phyloP scores from a whole-genome alignment of 2,113 vertebrate genomes.

The Camelus bactrianus region DNA sequence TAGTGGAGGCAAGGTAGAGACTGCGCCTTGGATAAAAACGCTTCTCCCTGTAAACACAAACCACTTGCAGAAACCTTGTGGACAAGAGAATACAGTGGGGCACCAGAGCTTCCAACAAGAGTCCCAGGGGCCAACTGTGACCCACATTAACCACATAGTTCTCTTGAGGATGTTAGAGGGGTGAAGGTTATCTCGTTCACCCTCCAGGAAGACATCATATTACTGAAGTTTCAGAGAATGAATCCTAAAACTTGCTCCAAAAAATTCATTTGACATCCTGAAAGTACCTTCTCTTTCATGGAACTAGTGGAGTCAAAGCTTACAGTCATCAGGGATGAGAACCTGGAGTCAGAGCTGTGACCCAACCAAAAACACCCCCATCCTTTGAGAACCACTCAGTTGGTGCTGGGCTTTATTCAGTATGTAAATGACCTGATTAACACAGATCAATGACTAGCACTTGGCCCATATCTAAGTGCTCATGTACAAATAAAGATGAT shows the following conservation, averaged over 20 bases:
- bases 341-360: not conserved
- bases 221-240: not conserved
- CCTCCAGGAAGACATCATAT: not conserved
- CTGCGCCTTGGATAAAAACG: not conserved
- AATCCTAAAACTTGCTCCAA: not conserved
- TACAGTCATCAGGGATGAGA: not conserved
- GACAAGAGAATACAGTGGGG: not conserved
- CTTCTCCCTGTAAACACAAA: not conserved
- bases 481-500: conserved; percentile 67
- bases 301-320: not conserved
- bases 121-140: not conserved
- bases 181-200: not conserved
- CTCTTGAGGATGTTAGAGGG: not conserved
- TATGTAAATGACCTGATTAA: conserved; percentile 49
- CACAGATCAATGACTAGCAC: conserved; percentile 50
- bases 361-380: not conserved
- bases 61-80: not conserved
- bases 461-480: conserved; percentile 32
- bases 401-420: conserved; percentile 33
- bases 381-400: not conserved
- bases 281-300: not conserved
- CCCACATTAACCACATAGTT: not conserved
- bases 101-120: not conserved
- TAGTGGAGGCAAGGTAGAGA: not conserved
- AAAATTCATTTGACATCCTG: not conserved